Evolutionary conservation across 1,140 invertebrate genomes (phyloP), one percentile per base, ranked within the genome.

Genomic region (Drosophila athabasca): DNA sequence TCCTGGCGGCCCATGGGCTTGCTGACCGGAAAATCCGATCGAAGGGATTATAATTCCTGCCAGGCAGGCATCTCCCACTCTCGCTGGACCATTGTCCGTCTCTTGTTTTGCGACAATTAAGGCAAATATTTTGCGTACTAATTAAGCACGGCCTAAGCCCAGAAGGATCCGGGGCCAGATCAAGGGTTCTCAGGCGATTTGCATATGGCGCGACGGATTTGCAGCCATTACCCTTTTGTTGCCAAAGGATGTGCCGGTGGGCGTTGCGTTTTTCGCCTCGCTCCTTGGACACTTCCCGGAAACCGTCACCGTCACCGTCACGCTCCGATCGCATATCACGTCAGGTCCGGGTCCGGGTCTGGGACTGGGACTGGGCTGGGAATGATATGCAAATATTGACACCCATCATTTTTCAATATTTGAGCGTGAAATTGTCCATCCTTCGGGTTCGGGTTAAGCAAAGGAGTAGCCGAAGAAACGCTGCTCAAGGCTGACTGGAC

Each of bases 51-150:
- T 82, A 72, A 75, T 77, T 82, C 52, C 39, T 24, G 44, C 17
- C 43, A 39, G 19, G 45, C 45, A 46, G 55, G 35, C 13, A 46
- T 39, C 6, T 51, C 22, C 31, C 26, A 46, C 15, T 44, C 29
- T 19, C 15, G 64, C 55, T 59, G 46, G 49, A 64, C 61, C 31
- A 19, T 49, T 48, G 6, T 48, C 53, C 19, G 43, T 51, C 51
- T 39, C 35, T 24, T 41, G 57, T 66, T 78, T 76, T 68, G 52
- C 58, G 66, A 76, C 79, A 90, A 90, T 90, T 90, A 87, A 69
- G 84, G 77, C 88, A 90, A 90, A 90, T 90, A 90, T 90, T 90
- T 90, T 90, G 88, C 67, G 88, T 90, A 88, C 83, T 90, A 90
- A 90, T 90, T 90, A 85, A 88, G 77, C 77, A 60, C 19, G 68